Evolutionary conservation across 2,888 invertebrate species (phyloP).

Genomic region (Galerucella pusilla): DNA sequence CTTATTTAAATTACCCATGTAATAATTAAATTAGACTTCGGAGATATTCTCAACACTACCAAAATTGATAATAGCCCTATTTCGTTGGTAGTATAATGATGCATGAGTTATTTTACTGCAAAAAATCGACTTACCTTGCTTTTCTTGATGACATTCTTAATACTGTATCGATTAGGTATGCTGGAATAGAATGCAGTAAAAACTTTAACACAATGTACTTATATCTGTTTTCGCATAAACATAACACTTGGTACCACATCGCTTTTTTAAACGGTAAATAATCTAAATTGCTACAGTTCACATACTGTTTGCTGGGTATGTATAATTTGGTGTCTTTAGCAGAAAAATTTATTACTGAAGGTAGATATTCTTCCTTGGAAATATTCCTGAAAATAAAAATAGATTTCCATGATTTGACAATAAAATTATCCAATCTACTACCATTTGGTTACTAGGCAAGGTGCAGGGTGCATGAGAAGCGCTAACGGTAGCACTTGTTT

Average conservation of each 20-base stretch:
- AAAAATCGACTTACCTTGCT: constrained; percentile 42
- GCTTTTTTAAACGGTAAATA: constrained; percentile 49
- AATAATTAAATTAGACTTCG: too few species aligned
- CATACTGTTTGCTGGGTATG: constrained; percentile 46
- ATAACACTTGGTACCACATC: constrained; percentile 51
- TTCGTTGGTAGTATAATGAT: too few species aligned
- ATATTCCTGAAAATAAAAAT: constrained; percentile 37
- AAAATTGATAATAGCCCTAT: too few species aligned
- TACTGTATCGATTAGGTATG: constrained; percentile 47
- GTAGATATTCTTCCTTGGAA: constrained; percentile 32
- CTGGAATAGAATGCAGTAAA: constrained; percentile 48
- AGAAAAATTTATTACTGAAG: constrained; percentile 49
- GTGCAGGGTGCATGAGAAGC: too few species aligned
- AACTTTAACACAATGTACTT: constrained; percentile 41
- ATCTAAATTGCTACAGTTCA: constrained; percentile 38
- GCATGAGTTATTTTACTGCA: too few species aligned
- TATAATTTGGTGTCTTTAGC: constrained; percentile 48
- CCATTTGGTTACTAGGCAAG: too few species aligned
- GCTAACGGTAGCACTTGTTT: too few species aligned
- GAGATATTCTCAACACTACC: too few species aligned
- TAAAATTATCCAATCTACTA: too few species aligned
- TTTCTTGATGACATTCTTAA: constrained; percentile 45
- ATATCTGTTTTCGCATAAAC: constrained; percentile 44
- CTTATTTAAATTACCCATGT: too few species aligned
- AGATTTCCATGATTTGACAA: too few species aligned